Conservation (phyloP, 2,113 vertebrate species). For the Bubo blakistoni region DNA sequence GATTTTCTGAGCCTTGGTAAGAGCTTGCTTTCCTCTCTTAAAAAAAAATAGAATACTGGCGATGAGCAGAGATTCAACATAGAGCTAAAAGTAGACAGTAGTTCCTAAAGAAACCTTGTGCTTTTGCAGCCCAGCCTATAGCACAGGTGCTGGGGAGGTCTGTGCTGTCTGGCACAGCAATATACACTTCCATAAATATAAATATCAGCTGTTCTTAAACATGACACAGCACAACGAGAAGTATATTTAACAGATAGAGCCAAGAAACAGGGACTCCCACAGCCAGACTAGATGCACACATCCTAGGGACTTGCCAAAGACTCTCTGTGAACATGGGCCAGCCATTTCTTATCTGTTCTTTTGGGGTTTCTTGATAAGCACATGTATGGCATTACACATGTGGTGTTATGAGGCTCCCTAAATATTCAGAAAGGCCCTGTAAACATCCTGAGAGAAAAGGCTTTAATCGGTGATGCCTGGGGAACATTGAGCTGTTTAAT, state of each 20-base stretch:
- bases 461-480: not conserved
- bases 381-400: fast-evolving
- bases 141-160: slow-evolving; percentile 42
- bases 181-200: slow-evolving; percentile 36
- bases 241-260: not conserved
- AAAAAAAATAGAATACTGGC: not conserved
- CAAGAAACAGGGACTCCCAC: slow-evolving; percentile 24
- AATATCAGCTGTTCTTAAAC: slow-evolving; percentile 58
- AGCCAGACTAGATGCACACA: slow-evolving; percentile 2
- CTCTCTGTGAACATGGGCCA: not conserved
- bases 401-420: not conserved
- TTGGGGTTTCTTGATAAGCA: not conserved
- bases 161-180: slow-evolving; percentile 37
- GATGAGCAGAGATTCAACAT: not conserved
- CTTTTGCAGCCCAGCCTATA: slow-evolving; percentile 54
- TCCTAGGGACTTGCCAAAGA: not conserved
- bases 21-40: slow-evolving; percentile 31
- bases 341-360: not conserved
- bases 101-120: slow-evolving; percentile 21
- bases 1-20: slow-evolving; percentile 46
- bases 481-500: not conserved
- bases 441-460: not conserved
- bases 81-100: slow-evolving; percentile 14
- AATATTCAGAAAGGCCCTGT: not conserved
- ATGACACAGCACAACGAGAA: not conserved